Evolutionary conservation across 1,140 invertebrate genomes (phyloP), one percentile per base, ranked within the genome.

Genomic region (Lepidotrigona ventralis): DNA sequence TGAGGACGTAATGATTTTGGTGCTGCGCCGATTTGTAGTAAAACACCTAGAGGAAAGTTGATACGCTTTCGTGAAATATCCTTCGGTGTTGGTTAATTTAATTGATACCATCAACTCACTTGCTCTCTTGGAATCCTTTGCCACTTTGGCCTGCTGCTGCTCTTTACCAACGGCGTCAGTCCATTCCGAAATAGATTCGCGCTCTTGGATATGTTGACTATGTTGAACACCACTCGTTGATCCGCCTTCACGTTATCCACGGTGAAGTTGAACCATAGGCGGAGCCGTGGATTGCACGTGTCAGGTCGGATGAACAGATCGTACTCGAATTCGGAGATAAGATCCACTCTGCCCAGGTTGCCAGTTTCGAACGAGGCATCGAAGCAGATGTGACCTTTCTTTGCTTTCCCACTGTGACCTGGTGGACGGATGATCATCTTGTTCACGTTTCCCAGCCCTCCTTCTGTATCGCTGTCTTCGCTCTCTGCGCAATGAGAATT

Each of bases 191-290:
- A 99, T 15, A 99, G 94, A 90, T 98, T 99, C 81, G 97, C 96
- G 79, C 96, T 97, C 93, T 99, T 99, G 84, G 98, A 98, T 73
- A 99, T 96, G 94, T 99, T 99, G 2, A 99, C 98, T 75, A 99
- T 97, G 91, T 99, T 99, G 94, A 99, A 99, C 85, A 99, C 97
- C 2, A 99, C 98, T 86, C 98, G 96, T 96, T 99, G 99, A 92
- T 99, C 98, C 53, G 96, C 95, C 85, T 97, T 97, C 0, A 98
- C 98, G 94, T 99, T 99, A 93, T 99, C 98, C 19, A 99, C 98
- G 1, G 98, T 98, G 91, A 99, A 99, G 93, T 99, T 99, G 93
- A 99, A 99, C 99, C 99, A 99, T 81, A 99, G 96, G 64, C 99
- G 95, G 78, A 98, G 96, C 54, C 98, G 95, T 0, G 98, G 98